A percentile compares a stretch with the other conserved stretches of the same genome.
These are phyloP conservation scores for Cantharis flavilabris DNA, from an alignment of 2,888 invertebrate genomes.

Conservation along the genomic window DNA sequence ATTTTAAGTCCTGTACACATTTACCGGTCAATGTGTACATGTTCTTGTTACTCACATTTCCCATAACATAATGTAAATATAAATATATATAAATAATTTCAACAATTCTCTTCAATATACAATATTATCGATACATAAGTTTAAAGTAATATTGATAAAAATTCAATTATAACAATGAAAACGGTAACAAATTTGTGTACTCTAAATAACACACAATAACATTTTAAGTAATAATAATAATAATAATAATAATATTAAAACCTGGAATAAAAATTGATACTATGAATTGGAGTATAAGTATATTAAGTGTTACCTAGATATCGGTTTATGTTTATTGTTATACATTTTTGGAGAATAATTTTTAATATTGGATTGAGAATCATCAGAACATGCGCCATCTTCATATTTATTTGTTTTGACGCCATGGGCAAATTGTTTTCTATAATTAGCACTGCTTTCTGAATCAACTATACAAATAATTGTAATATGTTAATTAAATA, in stretches of 20 bases:
- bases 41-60: not conserved
- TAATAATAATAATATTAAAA: not conserved
- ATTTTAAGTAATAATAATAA: not conserved
- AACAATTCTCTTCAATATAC: not conserved
- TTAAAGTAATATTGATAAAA: not conserved
- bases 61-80: not conserved
- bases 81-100: not conserved
- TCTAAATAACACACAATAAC: not conserved
- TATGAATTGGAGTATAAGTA: not conserved
- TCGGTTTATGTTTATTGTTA: conserved; percentile 41
- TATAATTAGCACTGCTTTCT: conserved; percentile 66
- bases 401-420: conserved; percentile 57
- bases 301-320: conserved; percentile 39
- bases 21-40: not conserved
- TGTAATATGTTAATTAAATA: conserved; percentile 3
- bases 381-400: conserved; percentile 61
- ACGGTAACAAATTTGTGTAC: not conserved
- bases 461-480: conserved; percentile 15
- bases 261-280: not conserved
- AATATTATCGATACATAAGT: not conserved
- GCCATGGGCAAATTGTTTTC: conserved; percentile 76
- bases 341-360: conserved; percentile 44
- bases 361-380: conserved; percentile 48
- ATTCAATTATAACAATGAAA: not conserved
- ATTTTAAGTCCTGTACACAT: too few relatives aligned